Evolutionary conservation across 2,797 vertebrate genomes (phyloP).

Genomic region (Danio choprae): DNA sequence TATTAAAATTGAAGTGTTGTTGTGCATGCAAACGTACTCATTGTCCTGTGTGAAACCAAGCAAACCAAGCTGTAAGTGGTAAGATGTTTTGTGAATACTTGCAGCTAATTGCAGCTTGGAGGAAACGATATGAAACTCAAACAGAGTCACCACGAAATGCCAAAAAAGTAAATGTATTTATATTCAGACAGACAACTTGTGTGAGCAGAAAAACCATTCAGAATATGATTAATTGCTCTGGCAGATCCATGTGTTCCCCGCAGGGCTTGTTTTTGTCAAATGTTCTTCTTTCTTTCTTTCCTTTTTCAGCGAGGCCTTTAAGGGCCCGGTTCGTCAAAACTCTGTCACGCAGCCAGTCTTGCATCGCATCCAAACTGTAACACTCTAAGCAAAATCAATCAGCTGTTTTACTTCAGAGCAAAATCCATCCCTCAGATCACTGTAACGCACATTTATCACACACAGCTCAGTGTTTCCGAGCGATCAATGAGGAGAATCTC

Average conservation of each 20-base stretch:
- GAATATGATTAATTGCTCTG: constrained; percentile 38
- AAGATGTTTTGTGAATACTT: no score
- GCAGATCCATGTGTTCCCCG: constrained; percentile 25
- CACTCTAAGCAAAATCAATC: constrained; percentile 49
- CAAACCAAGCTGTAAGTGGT: no score
- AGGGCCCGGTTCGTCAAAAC: constrained; percentile 46
- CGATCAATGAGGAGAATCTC: constrained; percentile 6
- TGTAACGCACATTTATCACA: constrained; percentile 23
- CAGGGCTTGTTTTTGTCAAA: constrained; percentile 36
- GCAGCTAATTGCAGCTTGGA: no score
- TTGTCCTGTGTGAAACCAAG: no score
- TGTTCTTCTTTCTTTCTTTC: constrained; percentile 36
- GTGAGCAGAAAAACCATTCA: constrained; percentile 29
- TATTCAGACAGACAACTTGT: constrained; percentile 38
- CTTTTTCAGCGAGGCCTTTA: constrained; percentile 8
- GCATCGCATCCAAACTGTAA: constrained; percentile 38
- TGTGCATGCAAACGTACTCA: no score
- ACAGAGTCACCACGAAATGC: no score
- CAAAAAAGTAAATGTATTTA: constrained; percentile 8
- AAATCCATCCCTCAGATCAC: constrained; percentile 46
- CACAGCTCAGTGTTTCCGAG: constrained; percentile 5
- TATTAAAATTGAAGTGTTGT: no score
- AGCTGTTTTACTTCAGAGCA: constrained; percentile 33
- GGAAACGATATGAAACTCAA: no score
- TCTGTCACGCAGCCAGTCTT: constrained; percentile 38